Evolutionary conservation across 2,113 vertebrate species (phyloP).

Genomic region (Syngnathoides biaculeatus): DNA sequence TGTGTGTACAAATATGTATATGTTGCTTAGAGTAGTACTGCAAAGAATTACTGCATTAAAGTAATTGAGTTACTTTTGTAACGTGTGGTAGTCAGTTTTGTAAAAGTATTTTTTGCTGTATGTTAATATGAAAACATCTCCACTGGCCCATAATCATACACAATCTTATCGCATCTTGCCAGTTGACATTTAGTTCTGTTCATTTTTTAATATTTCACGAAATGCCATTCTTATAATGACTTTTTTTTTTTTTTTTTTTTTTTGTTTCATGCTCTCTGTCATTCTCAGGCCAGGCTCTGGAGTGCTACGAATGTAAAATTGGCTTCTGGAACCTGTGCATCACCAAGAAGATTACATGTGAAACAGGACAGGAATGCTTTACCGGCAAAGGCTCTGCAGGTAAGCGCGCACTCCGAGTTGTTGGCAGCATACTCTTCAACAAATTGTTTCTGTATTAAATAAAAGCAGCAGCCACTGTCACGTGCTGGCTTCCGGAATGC

Average conservation of each 20-base stretch:
- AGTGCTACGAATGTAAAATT: constrained; percentile 70
- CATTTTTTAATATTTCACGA: too few relatives aligned
- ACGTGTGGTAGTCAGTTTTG: too few relatives aligned
- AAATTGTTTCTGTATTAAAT: background rate
- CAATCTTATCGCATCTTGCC: too few relatives aligned
- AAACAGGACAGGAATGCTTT: constrained; percentile 33
- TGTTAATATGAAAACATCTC: too few relatives aligned
- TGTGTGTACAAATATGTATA: too few relatives aligned
- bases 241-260: background rate
- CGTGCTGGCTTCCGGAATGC: background rate
- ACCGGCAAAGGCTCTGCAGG: constrained; percentile 61
- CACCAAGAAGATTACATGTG: constrained; percentile 32
- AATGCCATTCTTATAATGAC: background rate
- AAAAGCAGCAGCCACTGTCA: background rate
- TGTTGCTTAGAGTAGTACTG: too few relatives aligned
- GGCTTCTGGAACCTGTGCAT: constrained; percentile 24
- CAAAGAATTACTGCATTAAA: too few relatives aligned
- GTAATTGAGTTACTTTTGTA: too few relatives aligned
- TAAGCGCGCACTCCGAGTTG: constrained; percentile 34
- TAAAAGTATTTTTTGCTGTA: too few relatives aligned
- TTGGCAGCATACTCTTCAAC: background rate
- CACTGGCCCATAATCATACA: too few relatives aligned
- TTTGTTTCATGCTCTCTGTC: background rate
- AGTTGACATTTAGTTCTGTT: background rate
- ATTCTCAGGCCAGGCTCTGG: constrained; percentile 60